Percentiles rank a stretch among this genome's conserved stretches.
These are phyloP conservation scores for Haemorhous mexicanus DNA, from an alignment of 2,113 vertebrate species.

Conservation along the genomic window DNA sequence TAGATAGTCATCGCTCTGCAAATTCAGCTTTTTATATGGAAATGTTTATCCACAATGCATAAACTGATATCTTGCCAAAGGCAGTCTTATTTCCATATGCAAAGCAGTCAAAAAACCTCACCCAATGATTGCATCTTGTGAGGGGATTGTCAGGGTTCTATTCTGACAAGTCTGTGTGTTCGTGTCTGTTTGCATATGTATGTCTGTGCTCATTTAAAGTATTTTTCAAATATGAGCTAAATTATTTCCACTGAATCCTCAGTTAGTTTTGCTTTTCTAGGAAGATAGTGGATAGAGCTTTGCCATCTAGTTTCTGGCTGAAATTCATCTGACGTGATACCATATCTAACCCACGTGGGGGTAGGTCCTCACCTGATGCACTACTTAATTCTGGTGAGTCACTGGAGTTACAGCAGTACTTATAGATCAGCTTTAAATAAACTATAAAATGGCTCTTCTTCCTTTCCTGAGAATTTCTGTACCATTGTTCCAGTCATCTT, in stretches of 20 bases:
- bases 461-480: background rate
- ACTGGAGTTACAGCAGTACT: background rate
- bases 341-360: background rate
- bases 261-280: background rate
- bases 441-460: background rate
- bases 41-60: background rate
- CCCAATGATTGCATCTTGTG: background rate
- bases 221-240: background rate
- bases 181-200: background rate
- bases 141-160: background rate
- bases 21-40: background rate
- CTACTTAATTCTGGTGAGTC: background rate
- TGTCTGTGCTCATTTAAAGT: background rate
- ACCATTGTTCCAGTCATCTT: background rate
- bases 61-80: background rate
- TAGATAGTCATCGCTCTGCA: background rate
- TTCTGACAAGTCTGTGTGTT: background rate
- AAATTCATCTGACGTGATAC: accelerated
- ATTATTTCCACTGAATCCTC: background rate
- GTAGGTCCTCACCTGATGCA: background rate
- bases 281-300: background rate
- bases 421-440: background rate
- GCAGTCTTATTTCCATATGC: background rate
- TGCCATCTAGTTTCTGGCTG: background rate
- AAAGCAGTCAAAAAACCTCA: background rate